Percentiles rank a stretch among this genome's conserved stretches.
Evolutionary conservation across 1,140 invertebrate genomes (phyloP).

Genomic region (Pseudomyrmex dendroicus): DNA sequence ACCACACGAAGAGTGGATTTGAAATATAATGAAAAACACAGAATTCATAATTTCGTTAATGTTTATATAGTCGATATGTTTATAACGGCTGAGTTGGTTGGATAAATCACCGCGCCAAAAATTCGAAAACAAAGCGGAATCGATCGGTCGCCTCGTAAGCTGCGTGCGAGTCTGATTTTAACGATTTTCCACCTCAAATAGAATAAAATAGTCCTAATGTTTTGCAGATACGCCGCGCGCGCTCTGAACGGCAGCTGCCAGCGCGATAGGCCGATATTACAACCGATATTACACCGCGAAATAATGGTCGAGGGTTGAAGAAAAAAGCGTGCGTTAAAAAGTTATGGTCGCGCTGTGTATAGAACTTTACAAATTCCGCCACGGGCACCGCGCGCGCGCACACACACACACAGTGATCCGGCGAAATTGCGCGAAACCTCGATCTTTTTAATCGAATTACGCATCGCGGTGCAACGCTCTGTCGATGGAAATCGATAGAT

Average conservation of each 20-base stretch:
- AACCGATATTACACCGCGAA: conserved; percentile 36
- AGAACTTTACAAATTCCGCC: conserved; percentile 49
- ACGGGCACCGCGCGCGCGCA: neutral
- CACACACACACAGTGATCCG: conserved; percentile 1
- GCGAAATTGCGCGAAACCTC: conserved; percentile 52
- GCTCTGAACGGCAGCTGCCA: conserved; percentile 6
- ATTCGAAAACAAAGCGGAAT: neutral
- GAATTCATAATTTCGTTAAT: too few relatives aligned
- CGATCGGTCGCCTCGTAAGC: neutral
- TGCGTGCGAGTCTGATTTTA: neutral
- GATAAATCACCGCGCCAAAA: neutral
- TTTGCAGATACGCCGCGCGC: conserved; percentile 2
- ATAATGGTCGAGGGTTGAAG: conserved; percentile 48
- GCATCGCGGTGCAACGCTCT: conserved; percentile 8
- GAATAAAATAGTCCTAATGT: neutral
- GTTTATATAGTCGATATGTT: neutral
- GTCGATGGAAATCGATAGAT: conserved; percentile 57
- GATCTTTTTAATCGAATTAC: conserved; percentile 61
- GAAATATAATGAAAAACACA: neutral
- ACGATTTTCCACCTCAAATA: conserved; percentile 6
- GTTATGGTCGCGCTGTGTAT: conserved; percentile 46
- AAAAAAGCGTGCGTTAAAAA: conserved; percentile 55
- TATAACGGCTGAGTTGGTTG: neutral
- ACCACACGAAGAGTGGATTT: too few relatives aligned
- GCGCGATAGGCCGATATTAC: conserved; percentile 23